Percentiles rank a stretch among this genome's conserved stretches.
Conservation (phyloP, 2,797 vertebrate genomes). For the Melopsittacus undulatus region DNA sequence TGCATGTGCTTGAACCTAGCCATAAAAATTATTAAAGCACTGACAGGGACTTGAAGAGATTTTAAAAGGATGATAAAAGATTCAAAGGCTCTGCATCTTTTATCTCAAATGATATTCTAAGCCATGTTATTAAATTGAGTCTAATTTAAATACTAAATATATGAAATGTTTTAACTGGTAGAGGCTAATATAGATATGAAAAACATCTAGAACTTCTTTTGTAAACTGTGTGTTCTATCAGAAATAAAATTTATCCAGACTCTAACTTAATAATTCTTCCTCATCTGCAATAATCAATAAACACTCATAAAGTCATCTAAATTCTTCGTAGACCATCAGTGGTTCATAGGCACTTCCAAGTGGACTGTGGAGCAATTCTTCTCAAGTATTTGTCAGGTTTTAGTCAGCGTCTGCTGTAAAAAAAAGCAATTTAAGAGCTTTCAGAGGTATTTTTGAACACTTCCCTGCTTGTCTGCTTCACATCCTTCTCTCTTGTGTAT, state of each 20-base stretch:
- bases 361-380: not conserved
- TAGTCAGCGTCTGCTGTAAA: not conserved
- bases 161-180: not conserved
- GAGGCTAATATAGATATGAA: not conserved
- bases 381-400: not conserved
- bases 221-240: not conserved
- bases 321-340: not conserved
- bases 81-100: not conserved
- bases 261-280: not conserved
- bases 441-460: not conserved
- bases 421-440: not conserved
- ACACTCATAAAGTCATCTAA: not conserved
- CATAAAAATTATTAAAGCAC: not conserved
- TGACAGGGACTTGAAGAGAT: not conserved
- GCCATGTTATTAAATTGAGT: not conserved
- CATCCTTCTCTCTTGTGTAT: not conserved
- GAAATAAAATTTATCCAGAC: not conserved
- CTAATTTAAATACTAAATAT: not conserved
- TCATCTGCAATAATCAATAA: not conserved
- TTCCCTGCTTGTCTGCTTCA: not conserved
- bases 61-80: not conserved
- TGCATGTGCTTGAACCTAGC: not conserved
- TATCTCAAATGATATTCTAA: not conserved
- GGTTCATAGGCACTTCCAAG: not conserved
- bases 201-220: not conserved